A percentile compares a stretch with the other conserved stretches of the same genome.
These are phyloP conservation scores for Lithophane semibrunnea DNA, from an alignment of 2,888 invertebrate species.

Conservation along the genomic window DNA sequence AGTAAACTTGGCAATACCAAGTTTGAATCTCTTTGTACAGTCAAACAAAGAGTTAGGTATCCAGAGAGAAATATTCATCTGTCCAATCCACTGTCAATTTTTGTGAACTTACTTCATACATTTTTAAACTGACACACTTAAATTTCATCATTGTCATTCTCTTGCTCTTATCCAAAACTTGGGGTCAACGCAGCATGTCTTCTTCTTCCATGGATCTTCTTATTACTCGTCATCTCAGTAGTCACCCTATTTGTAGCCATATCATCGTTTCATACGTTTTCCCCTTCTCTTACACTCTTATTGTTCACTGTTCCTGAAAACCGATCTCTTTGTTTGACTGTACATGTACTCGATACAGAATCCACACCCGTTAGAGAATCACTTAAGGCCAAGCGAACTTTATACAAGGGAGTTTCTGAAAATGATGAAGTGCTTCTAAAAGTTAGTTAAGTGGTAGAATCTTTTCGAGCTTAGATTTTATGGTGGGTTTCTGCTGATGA, in stretches of 20 bases:
- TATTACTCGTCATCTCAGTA: too few relatives aligned
- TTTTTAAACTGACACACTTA: too few relatives aligned
- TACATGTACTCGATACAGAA: slow-evolving; percentile 47
- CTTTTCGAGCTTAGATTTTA: slow-evolving; percentile 50
- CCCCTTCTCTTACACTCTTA: too few relatives aligned
- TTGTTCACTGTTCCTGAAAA: not conserved
- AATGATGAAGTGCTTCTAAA: slow-evolving; percentile 71
- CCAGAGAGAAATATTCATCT: not conserved
- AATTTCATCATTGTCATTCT: too few relatives aligned
- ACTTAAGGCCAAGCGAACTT: slow-evolving; percentile 66
- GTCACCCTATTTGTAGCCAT: too few relatives aligned
- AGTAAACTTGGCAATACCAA: slow-evolving; percentile 44
- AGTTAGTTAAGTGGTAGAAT: slow-evolving; percentile 64
- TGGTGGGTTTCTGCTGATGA: slow-evolving; percentile 26
- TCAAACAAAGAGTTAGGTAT: slow-evolving; percentile 8
- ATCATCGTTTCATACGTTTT: too few relatives aligned
- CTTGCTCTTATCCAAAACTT: too few relatives aligned
- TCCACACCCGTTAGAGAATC: slow-evolving; percentile 53
- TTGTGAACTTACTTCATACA: too few relatives aligned
- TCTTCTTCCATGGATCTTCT: too few relatives aligned
- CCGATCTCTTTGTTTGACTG: slow-evolving; percentile 3
- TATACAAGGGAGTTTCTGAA: slow-evolving; percentile 51
- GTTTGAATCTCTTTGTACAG: slow-evolving; percentile 26
- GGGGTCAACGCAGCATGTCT: too few relatives aligned
- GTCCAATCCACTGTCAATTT: not conserved